A percentile compares a stretch with the other conserved stretches of the same genome.
Evolutionary conservation across 1,140 invertebrate species (phyloP).

Genomic region (Platyura marginata): DNA sequence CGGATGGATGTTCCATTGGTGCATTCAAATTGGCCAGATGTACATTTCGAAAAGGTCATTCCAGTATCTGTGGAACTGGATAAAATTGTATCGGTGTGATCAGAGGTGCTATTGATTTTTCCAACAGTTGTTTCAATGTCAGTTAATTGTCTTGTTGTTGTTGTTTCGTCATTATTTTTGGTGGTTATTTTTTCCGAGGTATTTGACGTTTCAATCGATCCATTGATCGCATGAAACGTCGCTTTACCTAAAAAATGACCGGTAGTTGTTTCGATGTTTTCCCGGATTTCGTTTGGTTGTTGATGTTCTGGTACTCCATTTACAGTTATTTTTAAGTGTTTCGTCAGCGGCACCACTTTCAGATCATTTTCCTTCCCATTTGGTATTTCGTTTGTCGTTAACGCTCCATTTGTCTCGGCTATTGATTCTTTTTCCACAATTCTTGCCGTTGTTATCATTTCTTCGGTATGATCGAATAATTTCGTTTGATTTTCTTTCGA

Average conservation of each 20-base stretch:
- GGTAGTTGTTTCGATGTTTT: constrained; percentile 4
- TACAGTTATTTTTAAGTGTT: constrained; percentile 1
- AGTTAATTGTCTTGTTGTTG: background rate
- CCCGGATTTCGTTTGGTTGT: background rate
- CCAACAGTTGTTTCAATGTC: background rate
- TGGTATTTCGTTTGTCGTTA: constrained; percentile 7
- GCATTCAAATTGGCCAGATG: constrained; percentile 38
- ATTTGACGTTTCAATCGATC: constrained; percentile 3
- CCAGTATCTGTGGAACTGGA: constrained; percentile 2
- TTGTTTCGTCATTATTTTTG: background rate
- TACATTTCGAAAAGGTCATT: constrained; percentile 31
- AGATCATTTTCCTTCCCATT: constrained; percentile 4
- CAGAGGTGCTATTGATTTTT: background rate
- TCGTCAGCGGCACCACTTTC: constrained; percentile 5
- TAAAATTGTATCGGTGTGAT: background rate
- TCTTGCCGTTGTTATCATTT: too few species aligned
- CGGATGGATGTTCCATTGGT: constrained; percentile 33
- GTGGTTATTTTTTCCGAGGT: too few species aligned
- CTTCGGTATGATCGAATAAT: too few species aligned
- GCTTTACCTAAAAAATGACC: constrained; percentile 6
- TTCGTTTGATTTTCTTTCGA: too few species aligned
- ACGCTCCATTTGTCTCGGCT: background rate
- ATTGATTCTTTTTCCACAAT: too few species aligned
- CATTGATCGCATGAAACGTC: constrained; percentile 6
- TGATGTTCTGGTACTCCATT: background rate